Evolutionary conservation across 2,113 vertebrate genomes (phyloP), one percentile per base, ranked within the genome.

Genomic region (Pagrus major): DNA sequence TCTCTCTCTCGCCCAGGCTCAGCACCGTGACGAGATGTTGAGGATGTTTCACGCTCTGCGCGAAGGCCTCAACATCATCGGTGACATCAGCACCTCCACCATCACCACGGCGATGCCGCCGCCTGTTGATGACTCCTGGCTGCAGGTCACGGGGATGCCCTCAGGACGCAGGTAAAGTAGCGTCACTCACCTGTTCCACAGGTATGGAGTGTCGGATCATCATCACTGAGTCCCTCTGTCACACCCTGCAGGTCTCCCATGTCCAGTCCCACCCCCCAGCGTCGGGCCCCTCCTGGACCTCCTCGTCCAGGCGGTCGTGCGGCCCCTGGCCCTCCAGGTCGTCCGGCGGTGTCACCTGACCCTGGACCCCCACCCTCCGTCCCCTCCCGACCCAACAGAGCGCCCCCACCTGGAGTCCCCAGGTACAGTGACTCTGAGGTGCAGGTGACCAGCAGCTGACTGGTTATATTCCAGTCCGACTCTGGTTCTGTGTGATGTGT

Each of bases 51-150:
- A 98, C 31, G 97, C 97, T 6, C 95, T 99, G 84, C 96, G 95
- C 1, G 97, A 99, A 87, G 97, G 97, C 0, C 96, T 99, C 37
- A 85, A 81, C 94, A 98, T 99, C 94, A 99, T 99, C 0, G 97
- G 98, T 35, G 98, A 99, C 93, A 98, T 99, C 95, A 98, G 97
- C 94, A 98, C 97, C 81, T 96, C 95, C 89, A 99, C 98, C 4
- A 91, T 96, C 94, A 96, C 96, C 95, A 98, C 97, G 33, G 89
- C 96, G 4, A 95, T 97, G 94, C 98, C 97, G 5, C 98, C 97
- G 31, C 98, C 98, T 2, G 98, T 99, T 42, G 98, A 99, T 77
- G 97, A 98, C 95, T 99, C 98, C 1, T 99, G 98, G 98, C 96
- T 99, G 93, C 97, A 99, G 95, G 97, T 99, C 94, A 91, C 87